phyloP scores from a whole-genome alignment of 2,797 vertebrate species.

The Amblyopsis hoosieri region DNA sequence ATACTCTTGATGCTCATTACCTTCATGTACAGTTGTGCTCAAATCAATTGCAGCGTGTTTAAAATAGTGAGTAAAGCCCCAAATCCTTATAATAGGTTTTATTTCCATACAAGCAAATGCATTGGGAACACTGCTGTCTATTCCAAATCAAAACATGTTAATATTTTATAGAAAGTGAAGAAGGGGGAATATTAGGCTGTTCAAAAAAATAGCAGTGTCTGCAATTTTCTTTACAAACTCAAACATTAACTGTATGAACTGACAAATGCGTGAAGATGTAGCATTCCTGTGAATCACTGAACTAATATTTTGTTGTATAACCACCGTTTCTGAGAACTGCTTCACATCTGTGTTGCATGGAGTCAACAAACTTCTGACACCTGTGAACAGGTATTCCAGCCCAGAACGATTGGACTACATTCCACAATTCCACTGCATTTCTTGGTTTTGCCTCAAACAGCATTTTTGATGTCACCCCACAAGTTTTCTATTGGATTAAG shows the following conservation, averaged over 20 bases:
- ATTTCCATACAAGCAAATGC: not conserved
- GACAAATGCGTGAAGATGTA: not conserved
- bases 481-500: no score
- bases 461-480: no score
- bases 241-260: not conserved
- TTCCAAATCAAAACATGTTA: constrained; percentile 3
- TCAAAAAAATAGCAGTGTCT: not conserved
- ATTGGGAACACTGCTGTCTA: not conserved
- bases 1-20: not conserved
- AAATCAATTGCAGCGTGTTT: not conserved
- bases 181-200: not conserved
- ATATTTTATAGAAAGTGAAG: not conserved
- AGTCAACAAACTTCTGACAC: no score
- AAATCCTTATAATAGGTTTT: constrained; percentile 1
- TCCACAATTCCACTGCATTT: no score
- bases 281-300: not conserved
- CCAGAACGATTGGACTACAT: no score
- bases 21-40: no score
- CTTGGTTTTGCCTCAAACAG: no score
- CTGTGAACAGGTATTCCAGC: no score
- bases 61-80: not conserved
- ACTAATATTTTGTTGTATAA: constrained; percentile 13
- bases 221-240: constrained; percentile 1
- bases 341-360: no score
- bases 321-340: not conserved